A percentile compares a stretch with the other conserved stretches of the same genome.
Evolutionary conservation across 2,113 vertebrate genomes (phyloP).

Genomic region (Seriola dumerili): DNA sequence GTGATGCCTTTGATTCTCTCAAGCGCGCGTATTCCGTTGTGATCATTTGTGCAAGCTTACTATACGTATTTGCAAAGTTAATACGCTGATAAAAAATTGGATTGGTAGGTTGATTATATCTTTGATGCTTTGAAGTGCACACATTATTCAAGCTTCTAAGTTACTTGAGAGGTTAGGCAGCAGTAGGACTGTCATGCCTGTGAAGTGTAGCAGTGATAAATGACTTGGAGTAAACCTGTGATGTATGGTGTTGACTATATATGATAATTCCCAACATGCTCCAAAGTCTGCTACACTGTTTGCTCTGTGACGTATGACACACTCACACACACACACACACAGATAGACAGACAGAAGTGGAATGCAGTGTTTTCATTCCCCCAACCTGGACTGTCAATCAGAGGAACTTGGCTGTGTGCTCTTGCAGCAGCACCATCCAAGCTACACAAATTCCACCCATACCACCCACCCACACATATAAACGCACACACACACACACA

Average conservation of each 20-base stretch:
- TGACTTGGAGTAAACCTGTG: constrained; percentile 38
- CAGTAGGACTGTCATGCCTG: background rate
- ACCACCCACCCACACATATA: constrained; percentile 44
- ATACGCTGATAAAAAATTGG: constrained; percentile 18
- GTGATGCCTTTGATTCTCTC: constrained; percentile 65
- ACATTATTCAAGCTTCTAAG: constrained; percentile 17
- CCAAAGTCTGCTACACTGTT: constrained; percentile 40
- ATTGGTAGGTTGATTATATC: constrained; percentile 19
- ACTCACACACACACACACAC: constrained; percentile 27
- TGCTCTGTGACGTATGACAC: constrained; percentile 19
- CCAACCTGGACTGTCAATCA: constrained; percentile 68
- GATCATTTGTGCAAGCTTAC: constrained; percentile 45
- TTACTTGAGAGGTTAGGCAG: constrained; percentile 1
- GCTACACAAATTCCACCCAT: constrained; percentile 64
- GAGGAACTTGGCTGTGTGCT: constrained; percentile 53
- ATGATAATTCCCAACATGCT: constrained; percentile 49
- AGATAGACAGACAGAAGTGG: constrained; percentile 10
- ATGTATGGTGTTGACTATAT: constrained; percentile 51
- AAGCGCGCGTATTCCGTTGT: constrained; percentile 1
- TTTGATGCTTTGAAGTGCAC: constrained; percentile 26
- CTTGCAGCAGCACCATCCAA: constrained; percentile 53
- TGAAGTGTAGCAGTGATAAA: constrained; percentile 32
- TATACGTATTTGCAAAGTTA: constrained; percentile 17
- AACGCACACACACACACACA: constrained; percentile 5
- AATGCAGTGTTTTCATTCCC: constrained; percentile 73